A percentile compares a stretch with the other conserved stretches of the same genome.
These are phyloP conservation scores for Parapsyche elsis DNA, from an alignment of 1,140 invertebrate genomes.

Conservation along the genomic window DNA sequence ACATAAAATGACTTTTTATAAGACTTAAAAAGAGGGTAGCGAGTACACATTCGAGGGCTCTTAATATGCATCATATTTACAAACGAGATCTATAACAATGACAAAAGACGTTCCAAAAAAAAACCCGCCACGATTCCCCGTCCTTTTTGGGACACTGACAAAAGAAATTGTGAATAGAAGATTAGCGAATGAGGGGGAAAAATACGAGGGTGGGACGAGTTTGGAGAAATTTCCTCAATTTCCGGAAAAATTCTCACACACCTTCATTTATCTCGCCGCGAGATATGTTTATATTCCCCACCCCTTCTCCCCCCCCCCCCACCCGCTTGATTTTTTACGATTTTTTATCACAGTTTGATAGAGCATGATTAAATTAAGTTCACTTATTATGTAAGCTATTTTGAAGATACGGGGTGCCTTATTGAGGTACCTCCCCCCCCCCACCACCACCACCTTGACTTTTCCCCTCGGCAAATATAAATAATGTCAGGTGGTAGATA, in stretches of 20 bases:
- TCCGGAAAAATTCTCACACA: slow-evolving; percentile 28
- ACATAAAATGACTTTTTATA: no score
- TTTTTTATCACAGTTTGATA: slow-evolving; percentile 47
- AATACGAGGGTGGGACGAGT: neutral
- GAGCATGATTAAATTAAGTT: slow-evolving; percentile 46
- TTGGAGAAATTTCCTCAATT: slow-evolving; percentile 40
- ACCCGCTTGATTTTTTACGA: no score
- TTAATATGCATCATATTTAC: slow-evolving; percentile 34
- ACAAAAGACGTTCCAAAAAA: slow-evolving; percentile 9
- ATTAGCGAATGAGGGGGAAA: slow-evolving; percentile 13
- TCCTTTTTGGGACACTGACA: neutral
- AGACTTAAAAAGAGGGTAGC: neutral
- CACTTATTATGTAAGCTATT: slow-evolving; percentile 30
- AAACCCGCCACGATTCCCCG: neutral
- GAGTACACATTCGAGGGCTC: slow-evolving; percentile 2
- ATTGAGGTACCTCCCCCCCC: neutral
- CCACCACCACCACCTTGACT: no score
- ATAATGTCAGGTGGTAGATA: slow-evolving; percentile 32
- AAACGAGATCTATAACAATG: slow-evolving; percentile 24
- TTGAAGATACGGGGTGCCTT: neutral
- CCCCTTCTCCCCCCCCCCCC: no score
- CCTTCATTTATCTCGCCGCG: neutral
- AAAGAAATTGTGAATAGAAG: slow-evolving; percentile 34
- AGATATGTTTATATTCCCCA: slow-evolving; percentile 2
- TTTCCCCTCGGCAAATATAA: slow-evolving; percentile 41